A percentile compares a stretch with the other conserved stretches of the same genome.
Conservation (phyloP, 2,888 invertebrate genomes). For the Pycnomerus fuliginosus region DNA sequence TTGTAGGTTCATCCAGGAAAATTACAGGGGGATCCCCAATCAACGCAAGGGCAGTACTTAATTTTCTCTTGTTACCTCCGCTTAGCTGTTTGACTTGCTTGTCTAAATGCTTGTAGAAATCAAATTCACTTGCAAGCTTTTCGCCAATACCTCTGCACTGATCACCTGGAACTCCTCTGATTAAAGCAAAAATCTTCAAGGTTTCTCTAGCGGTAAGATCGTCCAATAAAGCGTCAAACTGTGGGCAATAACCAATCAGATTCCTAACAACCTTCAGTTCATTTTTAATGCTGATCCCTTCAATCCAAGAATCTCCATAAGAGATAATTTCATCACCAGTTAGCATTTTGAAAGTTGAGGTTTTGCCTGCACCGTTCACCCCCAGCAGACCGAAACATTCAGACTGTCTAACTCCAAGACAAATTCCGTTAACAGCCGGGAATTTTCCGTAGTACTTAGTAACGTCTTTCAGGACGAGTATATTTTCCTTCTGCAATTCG, state of each 20-base stretch:
- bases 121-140: conserved; percentile 50
- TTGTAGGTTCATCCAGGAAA: conserved; percentile 47
- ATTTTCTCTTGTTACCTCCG: conserved; percentile 56
- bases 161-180: conserved; percentile 51
- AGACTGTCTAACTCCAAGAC: conserved; percentile 64
- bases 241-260: conserved; percentile 59
- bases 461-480: conserved; percentile 64
- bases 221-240: conserved; percentile 59
- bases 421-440: conserved; percentile 72
- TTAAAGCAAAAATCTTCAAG: conserved; percentile 54
- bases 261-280: conserved; percentile 61
- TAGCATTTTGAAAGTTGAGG: conserved; percentile 86
- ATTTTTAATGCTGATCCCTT: conserved; percentile 47
- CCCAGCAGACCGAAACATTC: conserved; percentile 84
- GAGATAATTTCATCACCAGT: conserved; percentile 78
- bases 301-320: conserved; percentile 70
- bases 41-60: conserved; percentile 55
- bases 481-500: conserved; percentile 51
- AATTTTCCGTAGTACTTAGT: conserved; percentile 71
- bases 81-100: conserved; percentile 45
- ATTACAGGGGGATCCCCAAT: conserved; percentile 55
- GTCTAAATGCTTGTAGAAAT: conserved; percentile 48
- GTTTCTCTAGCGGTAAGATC: conserved; percentile 59
- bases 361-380: conserved; percentile 86
- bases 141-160: conserved; percentile 44